Percentiles rank a stretch among this genome's conserved stretches.
phyloP scores from a whole-genome alignment of 2,113 vertebrate species.

The Odocoileus hemionus region DNA sequence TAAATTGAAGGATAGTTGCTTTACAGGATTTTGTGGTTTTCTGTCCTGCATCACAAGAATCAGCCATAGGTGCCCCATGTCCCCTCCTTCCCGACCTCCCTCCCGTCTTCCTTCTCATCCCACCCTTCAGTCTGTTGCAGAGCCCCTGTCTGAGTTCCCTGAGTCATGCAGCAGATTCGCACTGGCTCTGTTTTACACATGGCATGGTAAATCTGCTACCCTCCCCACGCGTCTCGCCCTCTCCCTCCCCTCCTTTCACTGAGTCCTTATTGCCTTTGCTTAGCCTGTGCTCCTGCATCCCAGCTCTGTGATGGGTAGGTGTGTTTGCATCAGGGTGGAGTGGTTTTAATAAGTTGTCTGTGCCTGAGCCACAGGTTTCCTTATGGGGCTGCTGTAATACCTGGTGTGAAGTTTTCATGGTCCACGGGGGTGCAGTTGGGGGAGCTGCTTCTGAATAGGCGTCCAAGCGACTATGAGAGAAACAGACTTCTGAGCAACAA shows the following conservation, averaged over 20 bases:
- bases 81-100: background rate
- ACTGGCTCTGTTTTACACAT: background rate
- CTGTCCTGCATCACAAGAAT: background rate
- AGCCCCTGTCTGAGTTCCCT: background rate
- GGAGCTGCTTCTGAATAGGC: background rate
- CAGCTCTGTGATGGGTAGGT: background rate
- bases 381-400: background rate
- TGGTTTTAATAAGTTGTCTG: conserved; percentile 1
- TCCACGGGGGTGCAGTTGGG: background rate
- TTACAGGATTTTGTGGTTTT: background rate
- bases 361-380: background rate
- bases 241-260: background rate
- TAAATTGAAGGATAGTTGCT: background rate
- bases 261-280: background rate
- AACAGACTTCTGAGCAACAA: background rate
- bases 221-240: background rate
- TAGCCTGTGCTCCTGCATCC: background rate
- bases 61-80: background rate
- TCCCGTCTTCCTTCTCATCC: background rate
- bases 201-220: background rate
- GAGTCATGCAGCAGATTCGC: background rate
- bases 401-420: background rate
- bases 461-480: background rate
- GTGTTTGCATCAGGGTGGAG: background rate
- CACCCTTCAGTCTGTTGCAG: background rate